A percentile compares a stretch with the other conserved stretches of the same genome.
Evolutionary conservation across 2,797 vertebrate genomes (phyloP).

Genomic region (Amniataba percoides): DNA sequence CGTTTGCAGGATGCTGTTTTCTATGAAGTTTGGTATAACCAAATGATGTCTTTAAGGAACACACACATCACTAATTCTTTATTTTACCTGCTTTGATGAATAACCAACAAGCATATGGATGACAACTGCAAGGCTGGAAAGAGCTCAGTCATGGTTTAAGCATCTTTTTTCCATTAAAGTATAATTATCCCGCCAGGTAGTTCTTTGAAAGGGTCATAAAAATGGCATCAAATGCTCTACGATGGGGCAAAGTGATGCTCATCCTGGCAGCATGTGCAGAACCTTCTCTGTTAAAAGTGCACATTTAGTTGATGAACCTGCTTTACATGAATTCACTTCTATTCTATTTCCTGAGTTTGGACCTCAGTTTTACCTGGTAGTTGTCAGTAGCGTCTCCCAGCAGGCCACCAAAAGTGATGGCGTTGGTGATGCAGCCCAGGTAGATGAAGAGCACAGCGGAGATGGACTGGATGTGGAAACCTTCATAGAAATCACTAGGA

Average conservation of each 20-base stretch:
- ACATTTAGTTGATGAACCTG: not conserved
- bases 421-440: constrained; percentile 97
- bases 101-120: not conserved
- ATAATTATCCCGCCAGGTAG: not conserved
- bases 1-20: not conserved
- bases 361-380: constrained; percentile 89
- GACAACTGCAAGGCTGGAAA: not conserved
- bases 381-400: constrained; percentile 97
- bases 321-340: not conserved
- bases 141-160: not conserved
- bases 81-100: not conserved
- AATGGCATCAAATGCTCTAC: not conserved
- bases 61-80: not conserved
- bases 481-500: constrained; percentile 94
- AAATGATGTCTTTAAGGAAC: not conserved
- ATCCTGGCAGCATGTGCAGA: not conserved
- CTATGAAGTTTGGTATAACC: not conserved
- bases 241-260: not conserved
- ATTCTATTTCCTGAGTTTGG: not conserved
- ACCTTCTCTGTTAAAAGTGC: not conserved
- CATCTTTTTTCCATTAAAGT: not conserved
- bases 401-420: constrained; percentile 96
- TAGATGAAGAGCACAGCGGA: constrained; percentile 98
- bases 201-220: not conserved
- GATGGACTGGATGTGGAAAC: constrained; percentile 97